Base-by-base conservation (phyloP, 2,797 vertebrate genomes). In the Sylvilagus floridanus region DNA sequence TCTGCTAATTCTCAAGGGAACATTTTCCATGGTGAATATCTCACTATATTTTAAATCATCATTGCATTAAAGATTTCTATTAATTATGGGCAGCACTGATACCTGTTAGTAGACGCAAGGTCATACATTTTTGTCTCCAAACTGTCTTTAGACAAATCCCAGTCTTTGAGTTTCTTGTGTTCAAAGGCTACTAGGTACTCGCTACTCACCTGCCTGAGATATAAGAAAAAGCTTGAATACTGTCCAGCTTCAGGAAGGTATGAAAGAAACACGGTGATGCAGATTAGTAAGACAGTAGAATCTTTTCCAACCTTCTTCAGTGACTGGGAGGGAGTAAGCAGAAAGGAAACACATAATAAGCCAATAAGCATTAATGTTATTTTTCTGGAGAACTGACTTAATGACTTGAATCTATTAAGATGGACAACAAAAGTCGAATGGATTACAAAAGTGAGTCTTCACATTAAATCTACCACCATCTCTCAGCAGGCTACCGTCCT, bases 161-260 rank as follows among this genome's bases (percentile, higher is more conserved):
- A 88, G 60, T 72, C 54, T 92, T 47, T 84, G n/a, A 62, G 82
- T 78, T 63, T 95, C 73, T 8, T 62, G 60, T 37, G 42, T 88
- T 94, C 14, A 72, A 85, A 93, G 37, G 32, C 13, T 79, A 65
- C 14, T 57, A 95, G 63, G 19, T 42, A 65, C 89, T n/a, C 1
- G 93, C 5, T 2, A 95, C 95, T 97, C 95, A 99, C 99, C 99
- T 99, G 99, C 97, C 99, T 98, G 90, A 99, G 98, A 97, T 99
- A 99, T 50, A 99, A 98, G 98, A 99, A 99, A 98, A 99, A 99
- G 97, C 99, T 99, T 92, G 99, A 99, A 98, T 99, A 99, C 85
- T 99, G 99, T 60, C 99, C 99, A 17, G 99, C 99, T 97, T 99
- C 99, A 0, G 99, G 99, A 63, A 99, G 98, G 85, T 99, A 99